Percentiles rank a stretch among this genome's conserved stretches.
Evolutionary conservation across 2,797 vertebrate species (phyloP).

Genomic region (Epinephelus coioides): DNA sequence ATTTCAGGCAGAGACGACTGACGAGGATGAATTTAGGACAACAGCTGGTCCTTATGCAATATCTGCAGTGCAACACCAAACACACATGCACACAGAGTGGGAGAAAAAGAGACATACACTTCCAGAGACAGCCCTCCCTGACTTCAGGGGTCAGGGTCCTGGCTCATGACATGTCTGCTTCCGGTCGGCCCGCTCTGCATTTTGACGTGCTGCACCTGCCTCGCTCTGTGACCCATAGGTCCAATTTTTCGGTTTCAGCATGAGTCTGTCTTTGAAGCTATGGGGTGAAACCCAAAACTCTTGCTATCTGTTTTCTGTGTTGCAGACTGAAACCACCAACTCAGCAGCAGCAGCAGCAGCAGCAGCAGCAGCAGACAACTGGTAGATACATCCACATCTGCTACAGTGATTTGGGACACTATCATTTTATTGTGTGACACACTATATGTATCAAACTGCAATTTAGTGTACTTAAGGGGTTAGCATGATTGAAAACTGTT

Average conservation of each 20-base stretch:
- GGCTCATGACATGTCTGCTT: conserved; percentile 59
- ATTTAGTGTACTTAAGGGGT: conserved; percentile 79
- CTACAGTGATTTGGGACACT: conserved; percentile 69
- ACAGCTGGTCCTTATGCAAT: conserved; percentile 66
- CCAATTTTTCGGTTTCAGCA: conserved; percentile 62
- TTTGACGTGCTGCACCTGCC: conserved; percentile 76
- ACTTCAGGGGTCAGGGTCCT: conserved; percentile 49
- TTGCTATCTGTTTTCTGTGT: conserved; percentile 79
- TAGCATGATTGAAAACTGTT: conserved; percentile 74
- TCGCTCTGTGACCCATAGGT: conserved; percentile 64
- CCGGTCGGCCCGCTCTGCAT: conserved; percentile 42
- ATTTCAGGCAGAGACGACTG: conserved; percentile 32
- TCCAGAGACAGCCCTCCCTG: conserved; percentile 22
- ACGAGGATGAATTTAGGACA: conserved; percentile 38
- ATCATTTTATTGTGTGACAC: conserved; percentile 81
- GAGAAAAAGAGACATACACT: conserved; percentile 8
- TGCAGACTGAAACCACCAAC: conserved; percentile 74
- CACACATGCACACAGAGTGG: conserved; percentile 31
- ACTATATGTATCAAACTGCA: conserved; percentile 80
- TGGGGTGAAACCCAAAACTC: conserved; percentile 66
- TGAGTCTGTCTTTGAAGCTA: conserved; percentile 73
- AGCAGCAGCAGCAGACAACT: conserved; percentile 67
- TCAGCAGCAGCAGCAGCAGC: conserved; percentile 51
- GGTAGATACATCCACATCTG: conserved; percentile 80
- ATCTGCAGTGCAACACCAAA: conserved; percentile 50